These are phyloP conservation scores for Aphidoletes aphidimyza DNA, from an alignment of 2,888 invertebrate species.

Conservation along the genomic window DNA sequence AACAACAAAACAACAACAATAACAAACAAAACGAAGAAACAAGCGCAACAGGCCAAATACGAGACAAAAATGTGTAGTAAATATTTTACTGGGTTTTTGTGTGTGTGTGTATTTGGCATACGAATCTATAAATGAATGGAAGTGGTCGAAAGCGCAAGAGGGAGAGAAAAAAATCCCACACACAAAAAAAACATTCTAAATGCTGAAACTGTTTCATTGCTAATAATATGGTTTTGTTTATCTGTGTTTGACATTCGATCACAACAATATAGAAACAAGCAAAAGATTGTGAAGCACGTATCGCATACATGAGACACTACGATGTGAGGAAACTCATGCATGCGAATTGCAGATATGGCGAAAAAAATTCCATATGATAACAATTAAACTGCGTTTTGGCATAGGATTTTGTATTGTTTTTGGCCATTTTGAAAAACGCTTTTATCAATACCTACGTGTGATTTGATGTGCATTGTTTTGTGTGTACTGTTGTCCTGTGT, in stretches of 20 bases:
- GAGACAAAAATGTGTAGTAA: background rate
- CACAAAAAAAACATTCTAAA: background rate
- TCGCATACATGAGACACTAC: background rate
- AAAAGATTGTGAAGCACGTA: background rate
- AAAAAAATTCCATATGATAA: background rate
- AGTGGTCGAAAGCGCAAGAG: background rate
- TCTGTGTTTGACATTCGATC: background rate
- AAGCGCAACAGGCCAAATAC: background rate
- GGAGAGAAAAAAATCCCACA: background rate
- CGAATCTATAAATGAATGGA: background rate
- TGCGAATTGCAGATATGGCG: background rate
- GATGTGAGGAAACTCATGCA: background rate
- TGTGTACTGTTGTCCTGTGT: background rate
- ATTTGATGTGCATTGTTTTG: constrained; percentile 8
- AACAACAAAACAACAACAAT: background rate
- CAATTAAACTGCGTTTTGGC: constrained; percentile 9
- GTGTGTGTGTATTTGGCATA: background rate
- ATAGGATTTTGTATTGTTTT: background rate
- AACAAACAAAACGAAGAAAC: background rate
- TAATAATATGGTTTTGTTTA: too few species aligned
- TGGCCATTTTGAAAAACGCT: background rate
- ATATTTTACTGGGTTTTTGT: background rate
- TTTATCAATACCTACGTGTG: constrained; percentile 18
- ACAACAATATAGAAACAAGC: background rate
- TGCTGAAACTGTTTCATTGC: too few species aligned